Evolutionary conservation across 2,888 invertebrate genomes (phyloP), one percentile per base, ranked within the genome.

Genomic region (Scaptomyza flava): DNA sequence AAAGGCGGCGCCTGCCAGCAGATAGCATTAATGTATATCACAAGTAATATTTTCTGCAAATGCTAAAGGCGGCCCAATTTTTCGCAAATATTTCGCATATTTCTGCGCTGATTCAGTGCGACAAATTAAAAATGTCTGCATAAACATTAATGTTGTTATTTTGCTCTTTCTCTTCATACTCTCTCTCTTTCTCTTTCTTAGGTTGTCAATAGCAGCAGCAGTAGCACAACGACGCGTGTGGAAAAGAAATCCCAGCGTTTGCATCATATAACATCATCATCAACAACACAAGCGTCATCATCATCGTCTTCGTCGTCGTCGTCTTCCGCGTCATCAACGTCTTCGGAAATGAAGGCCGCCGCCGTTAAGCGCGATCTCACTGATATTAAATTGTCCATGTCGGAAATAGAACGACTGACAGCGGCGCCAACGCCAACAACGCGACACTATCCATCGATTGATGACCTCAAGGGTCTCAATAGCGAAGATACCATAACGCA

Each of bases 311-410:
- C 91, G 56, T 78, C 81, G 75, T 90, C 91, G 56, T 78, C 81
- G 75, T 93, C 93, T 47, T 93, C 93, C 59, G 90, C 91, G 63
- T 87, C 87, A 50, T 83, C 91, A 34, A 90, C 92, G 42, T 93
- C 94, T 72, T 95, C 95, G 87, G 96, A 96, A 93, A 94, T 96
- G 93, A 96, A 96, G 93, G 95, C 96, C 75, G 95, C 95, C 90
- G 96, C 96, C 66, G 95, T 96, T 93, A 96, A 96, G 93, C 96
- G 95, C 72, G 96, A 96, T 91, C 93, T 97, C 74, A 91, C 79
- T 72, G 92, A 91, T 76, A 91, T 92, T 57, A 95, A 97, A 92
- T 96, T 95, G 91, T 96, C 96, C 90, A 96, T 97, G 92, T 95
- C 96, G 70, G 96, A 97, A 93, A 96, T 97, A 78, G 89, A 90